Evolutionary conservation across 2,797 vertebrate genomes (phyloP).

Genomic region (Denticeps clupeoides): DNA sequence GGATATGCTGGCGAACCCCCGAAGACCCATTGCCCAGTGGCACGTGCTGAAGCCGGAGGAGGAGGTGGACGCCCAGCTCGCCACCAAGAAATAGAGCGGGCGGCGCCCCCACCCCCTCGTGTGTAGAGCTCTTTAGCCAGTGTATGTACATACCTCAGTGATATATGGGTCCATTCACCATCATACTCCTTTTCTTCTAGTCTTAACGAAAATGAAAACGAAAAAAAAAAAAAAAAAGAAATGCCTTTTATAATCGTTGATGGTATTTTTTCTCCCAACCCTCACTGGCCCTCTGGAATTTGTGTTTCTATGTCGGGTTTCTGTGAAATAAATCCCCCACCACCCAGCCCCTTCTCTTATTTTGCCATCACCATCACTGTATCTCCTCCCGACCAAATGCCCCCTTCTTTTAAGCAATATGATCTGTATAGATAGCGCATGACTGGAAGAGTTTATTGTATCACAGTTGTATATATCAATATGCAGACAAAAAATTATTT

Average conservation of each 20-base stretch:
- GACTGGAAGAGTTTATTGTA: constrained; percentile 96
- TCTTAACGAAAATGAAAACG: constrained; percentile 10
- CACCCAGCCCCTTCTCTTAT: constrained; percentile 53
- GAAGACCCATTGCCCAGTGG: constrained; percentile 98
- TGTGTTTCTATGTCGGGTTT: constrained; percentile 40
- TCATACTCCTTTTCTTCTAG: constrained; percentile 50
- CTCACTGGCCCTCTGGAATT: constrained; percentile 12
- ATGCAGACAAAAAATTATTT: constrained; percentile 91
- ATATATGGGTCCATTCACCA: constrained; percentile 83
- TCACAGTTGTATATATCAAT: constrained; percentile 97
- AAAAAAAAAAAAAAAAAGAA: constrained; percentile 26
- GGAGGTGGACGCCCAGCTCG: constrained; percentile 93
- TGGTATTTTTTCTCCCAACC: constrained; percentile 44
- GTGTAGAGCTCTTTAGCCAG: constrained; percentile 96
- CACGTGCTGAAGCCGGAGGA: constrained; percentile 94
- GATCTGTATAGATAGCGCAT: constrained; percentile 99
- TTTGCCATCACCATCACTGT: constrained; percentile 43
- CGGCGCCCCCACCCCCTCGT: constrained; percentile 72
- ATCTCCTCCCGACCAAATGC: constrained; percentile 63
- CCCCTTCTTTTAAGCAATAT: constrained; percentile 99
- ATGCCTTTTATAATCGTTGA: constrained; percentile 49
- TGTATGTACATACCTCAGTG: constrained; percentile 99
- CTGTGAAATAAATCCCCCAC: constrained; percentile 1
- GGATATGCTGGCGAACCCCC: constrained; percentile 97
- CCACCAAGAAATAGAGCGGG: constrained; percentile 84